Evolutionary conservation across 2,113 vertebrate species (phyloP), one percentile per base, ranked within the genome.

Genomic region (Syrmaticus mikado): DNA sequence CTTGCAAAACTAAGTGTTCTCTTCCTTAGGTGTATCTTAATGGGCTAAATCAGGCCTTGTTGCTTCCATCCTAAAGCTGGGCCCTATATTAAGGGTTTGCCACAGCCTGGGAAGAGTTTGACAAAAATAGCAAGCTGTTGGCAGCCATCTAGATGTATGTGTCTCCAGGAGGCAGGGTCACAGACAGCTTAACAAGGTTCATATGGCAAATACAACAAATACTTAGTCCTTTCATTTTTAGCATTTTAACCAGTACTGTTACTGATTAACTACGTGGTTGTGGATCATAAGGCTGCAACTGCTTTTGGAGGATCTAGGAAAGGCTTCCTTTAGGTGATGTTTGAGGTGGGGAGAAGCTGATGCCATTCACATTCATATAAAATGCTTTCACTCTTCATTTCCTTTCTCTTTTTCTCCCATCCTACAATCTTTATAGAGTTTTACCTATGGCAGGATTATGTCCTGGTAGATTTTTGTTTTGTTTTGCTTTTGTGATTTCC

Each of bases 1-100:
- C 19, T 55, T 85, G 25, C 32, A 91, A 83, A 93, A 71, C 20
- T 55, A 73, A 67, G 68, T 40, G 22, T 87, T 46, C 43, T 89
- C 30, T 91, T 58, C 18, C 41, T 73, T 71, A 13, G 28, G 36
- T 3, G 2, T 45, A 19, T 16, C 41, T 71, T 32, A 66, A 74
- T 27, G 28, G 13, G 41, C 36, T 64, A 46, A 10, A 41, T 78
- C 67, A 60, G 21, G n/a, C 48, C 17, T 8, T 3, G 8, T 57
- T 45, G 28, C n/a, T 24, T 6, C 50, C 28, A 53, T n/a, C 12
- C 0, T 0, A 64, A 86, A 78, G 18, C 76, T 74, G 15, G 58
- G 40, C 12, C 32, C n/a, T 70, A 4, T n/a, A 8, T n/a, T 64
- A 46, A 61, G 41, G 43, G 2, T 64, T 27, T 68, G 52, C 77